These are phyloP conservation scores for Otolemur garnettii DNA, from an alignment of 2,113 vertebrate genomes.

Conservation along the genomic window DNA sequence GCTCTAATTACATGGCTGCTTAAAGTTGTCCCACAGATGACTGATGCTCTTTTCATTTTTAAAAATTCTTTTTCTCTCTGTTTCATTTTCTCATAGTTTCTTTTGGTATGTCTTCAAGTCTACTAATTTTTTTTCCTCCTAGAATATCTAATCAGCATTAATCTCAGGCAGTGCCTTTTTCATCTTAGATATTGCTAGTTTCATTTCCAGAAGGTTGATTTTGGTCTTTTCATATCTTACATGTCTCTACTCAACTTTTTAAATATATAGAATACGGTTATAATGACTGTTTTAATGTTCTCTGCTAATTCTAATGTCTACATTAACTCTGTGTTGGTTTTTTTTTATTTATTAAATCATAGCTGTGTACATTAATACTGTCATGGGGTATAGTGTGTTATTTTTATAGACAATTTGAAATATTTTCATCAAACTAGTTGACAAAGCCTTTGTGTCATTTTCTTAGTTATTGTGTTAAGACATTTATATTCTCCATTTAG, in stretches of 20 bases:
- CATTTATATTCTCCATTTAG: too few species aligned
- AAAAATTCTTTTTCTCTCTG: background rate
- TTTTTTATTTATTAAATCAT: too few species aligned
- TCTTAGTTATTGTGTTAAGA: too few species aligned
- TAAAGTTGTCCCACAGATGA: background rate
- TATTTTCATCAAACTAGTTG: too few species aligned
- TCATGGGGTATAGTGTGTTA: too few species aligned
- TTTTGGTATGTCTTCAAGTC: background rate
- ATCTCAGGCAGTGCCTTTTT: background rate
- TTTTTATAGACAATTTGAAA: too few species aligned
- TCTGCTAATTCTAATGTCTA: too few species aligned
- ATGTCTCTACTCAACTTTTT: conserved; percentile 4
- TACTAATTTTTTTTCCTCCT: background rate
- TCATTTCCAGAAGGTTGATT: conserved; percentile 40
- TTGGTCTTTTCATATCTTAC: background rate
- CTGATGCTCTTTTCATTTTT: background rate
- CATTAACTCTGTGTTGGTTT: background rate
- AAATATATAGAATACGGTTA: background rate
- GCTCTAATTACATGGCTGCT: background rate
- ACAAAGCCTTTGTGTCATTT: too few species aligned
- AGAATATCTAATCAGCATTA: background rate
- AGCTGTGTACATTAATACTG: too few species aligned
- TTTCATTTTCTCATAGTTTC: background rate
- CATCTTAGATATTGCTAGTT: background rate
- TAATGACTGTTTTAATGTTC: background rate